Base-by-base conservation (phyloP, 2,113 vertebrate species). In the Ceratotherium simum region DNA sequence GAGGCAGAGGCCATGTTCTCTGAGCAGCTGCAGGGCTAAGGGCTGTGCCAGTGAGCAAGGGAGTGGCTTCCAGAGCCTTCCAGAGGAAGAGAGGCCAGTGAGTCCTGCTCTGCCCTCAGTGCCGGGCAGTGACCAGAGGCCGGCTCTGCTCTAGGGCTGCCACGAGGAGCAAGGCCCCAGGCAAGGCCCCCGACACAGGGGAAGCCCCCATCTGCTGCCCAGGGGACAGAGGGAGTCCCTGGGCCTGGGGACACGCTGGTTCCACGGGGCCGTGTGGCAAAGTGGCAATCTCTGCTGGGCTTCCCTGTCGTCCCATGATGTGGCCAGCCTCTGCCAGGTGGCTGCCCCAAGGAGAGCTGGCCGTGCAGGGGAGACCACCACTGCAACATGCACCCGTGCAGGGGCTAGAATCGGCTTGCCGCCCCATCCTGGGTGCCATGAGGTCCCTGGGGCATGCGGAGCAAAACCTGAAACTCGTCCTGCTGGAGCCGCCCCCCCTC, bases 361-460 rank as follows among this genome's bases (percentile, higher is more conserved):
- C 5, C 11, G 0, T 18, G 64, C 42, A 13, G 20, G 33, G 9
- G 7, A 36, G 21, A 11, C 1, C 23, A 9, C 8, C 87, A 12
- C 18, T 4, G 5, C 31, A 7, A 48, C 16, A 48, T 2, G 14
- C 4, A 4, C 11, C 1, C 1, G 6, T 0, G 1, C 16, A 36
- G 73, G 17, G 12, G 3, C 62, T 1, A 3, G 17, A 2, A 27
- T 29, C 64, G 11, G 25, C 73, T 4, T 1, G 8, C 54, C 12
- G 3, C 54, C 12, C 39, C 20, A 0, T 2, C 54, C 10, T 51
- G 17, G 4, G 8, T 23, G 21, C 31, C 21, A 5, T 2, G 29
- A 29, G 5, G 21, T 6, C 64, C 9, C 31, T 1, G 14, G 69
- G n/a, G 46, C 2, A 4, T 20, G 17, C 29, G n/a, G 9, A 39